Evolutionary conservation across 1,140 invertebrate genomes (phyloP).

Genomic region (Thaumetopoea pityocampa): DNA sequence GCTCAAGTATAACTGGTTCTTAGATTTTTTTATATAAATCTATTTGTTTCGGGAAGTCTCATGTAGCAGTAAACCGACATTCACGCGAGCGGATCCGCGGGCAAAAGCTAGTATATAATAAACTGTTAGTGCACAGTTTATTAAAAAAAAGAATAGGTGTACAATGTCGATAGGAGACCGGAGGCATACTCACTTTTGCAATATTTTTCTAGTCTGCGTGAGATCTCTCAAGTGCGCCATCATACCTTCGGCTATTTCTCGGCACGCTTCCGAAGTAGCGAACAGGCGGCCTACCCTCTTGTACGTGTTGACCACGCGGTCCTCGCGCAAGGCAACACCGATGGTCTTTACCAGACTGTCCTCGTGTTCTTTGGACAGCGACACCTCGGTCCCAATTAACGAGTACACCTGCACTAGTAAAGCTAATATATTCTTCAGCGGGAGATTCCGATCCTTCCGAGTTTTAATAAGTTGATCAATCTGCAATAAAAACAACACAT

Average conservation of each 20-base stretch:
- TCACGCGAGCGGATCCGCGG: no score
- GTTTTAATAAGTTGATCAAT: slow-evolving; percentile 78
- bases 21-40: no score
- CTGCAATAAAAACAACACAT: slow-evolving; percentile 49
- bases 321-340: slow-evolving; percentile 78
- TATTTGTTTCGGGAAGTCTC: no score
- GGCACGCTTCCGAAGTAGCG: slow-evolving; percentile 49
- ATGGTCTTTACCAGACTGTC: slow-evolving; percentile 74
- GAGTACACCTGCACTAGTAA: slow-evolving; percentile 80
- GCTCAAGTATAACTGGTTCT: no score
- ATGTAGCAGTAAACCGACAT: no score
- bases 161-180: no score
- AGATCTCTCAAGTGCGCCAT: slow-evolving; percentile 56
- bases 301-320: slow-evolving; percentile 63
- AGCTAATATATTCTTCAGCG: slow-evolving; percentile 78
- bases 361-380: slow-evolving; percentile 76
- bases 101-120: no score
- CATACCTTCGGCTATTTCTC: slow-evolving; percentile 41
- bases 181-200: slow-evolving; percentile 54
- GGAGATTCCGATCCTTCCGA: slow-evolving; percentile 73
- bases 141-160: no score
- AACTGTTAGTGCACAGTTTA: no score
- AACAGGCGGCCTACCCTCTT: slow-evolving; percentile 29
- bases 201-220: slow-evolving; percentile 50
- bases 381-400: slow-evolving; percentile 77